Base-by-base conservation (phyloP, 2,113 vertebrate species). In the Daphoenositta chrysoptera region DNA sequence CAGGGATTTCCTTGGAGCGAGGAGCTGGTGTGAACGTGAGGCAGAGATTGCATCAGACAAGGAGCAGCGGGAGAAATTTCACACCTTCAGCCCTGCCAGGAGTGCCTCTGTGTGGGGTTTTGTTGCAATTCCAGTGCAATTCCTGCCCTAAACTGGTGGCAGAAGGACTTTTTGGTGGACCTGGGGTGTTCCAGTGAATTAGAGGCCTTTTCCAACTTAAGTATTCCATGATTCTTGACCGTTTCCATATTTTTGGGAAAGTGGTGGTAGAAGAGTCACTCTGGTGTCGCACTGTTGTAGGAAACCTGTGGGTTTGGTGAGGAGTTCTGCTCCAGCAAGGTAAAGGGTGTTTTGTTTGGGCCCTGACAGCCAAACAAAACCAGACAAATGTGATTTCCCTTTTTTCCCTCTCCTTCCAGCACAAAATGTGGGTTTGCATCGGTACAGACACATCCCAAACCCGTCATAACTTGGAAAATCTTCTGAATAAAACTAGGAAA, bases 401-500 rank as follows among this genome's bases (percentile, higher is more conserved):
- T 68, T 50, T 65, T 58, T 65, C 24, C 20, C 6, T 37, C 11
- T 14, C 63, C 28, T 58, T 65, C 13, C 27, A 10, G 23, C 3
- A 9, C 48, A n/a, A 6, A 54, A 47, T 21, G 15, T 35, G 81
- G 31, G 33, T 51, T 87, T n/a, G 6, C 23, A 4, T 6, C 5
- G 19, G n/a, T 48, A 17, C 35, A 4, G 27, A 23, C 1, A 9
- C 1, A 13, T 17, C 12, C 40, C 8, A 9, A 31, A 31, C 21
- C 13, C 18, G 24, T 10, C 10, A 33, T n/a, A 33, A 10, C 20
- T 10, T n/a, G 31, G 47, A 33, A 45, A n/a, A 50, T 28, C 19
- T 53, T 31, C 37, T 21, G 71, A 6, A 10, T 30, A n/a, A 71
- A 54, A 19, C 9, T 24, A 66, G 64, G 72, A 40, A 56, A 37